Base-by-base conservation (phyloP, 2,113 vertebrate genomes). In the Rutilus rutilus region DNA sequence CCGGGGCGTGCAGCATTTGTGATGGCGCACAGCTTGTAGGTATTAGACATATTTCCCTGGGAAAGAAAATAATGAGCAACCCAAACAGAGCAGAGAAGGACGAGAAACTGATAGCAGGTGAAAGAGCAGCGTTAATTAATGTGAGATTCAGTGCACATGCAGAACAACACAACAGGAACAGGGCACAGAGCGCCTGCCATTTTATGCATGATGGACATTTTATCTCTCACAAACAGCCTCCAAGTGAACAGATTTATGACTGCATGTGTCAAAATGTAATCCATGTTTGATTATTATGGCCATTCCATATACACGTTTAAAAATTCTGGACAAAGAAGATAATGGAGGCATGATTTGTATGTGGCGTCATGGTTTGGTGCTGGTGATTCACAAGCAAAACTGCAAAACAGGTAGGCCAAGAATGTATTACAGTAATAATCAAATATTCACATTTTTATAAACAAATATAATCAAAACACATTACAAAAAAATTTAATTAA, bases 91-190 rank as follows among this genome's bases (percentile, higher is more conserved):
- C 21, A 39, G 76, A 85, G 64, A 71, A 80, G 79, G 79, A 71
- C 19, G 23, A 57, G 65, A 50, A 88, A 90, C 84, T 71, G 89
- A 90, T 92, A 93, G 90, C 93, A 93, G 91, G 90, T 92, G 92
- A 94, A 90, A 92, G 90, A 92, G 91, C 52, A 39, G 85, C 86
- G 90, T 92, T 91, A 93, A 94, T 93, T 92, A 90, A 92, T 90
- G 92, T 89, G 90, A 83, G 91, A 92, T 88, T 87, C 59, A 59
- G 78, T 78, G 88, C 84, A 21, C n/a, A 67, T 17, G 25, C 62
- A 30, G 59, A 64, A 75, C 78, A 85, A 82, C 84, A 86, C 52
- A 84, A 83, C 69, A 21, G 84, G 82, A 85, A 27, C 69, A 2
- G 50, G 73, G 75, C 81, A 76, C 42, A 33, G 25, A 67, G 45